A percentile compares a stretch with the other conserved stretches of the same genome.
phyloP scores from a whole-genome alignment of 2,888 invertebrate species.

The Mythimna vitellina region DNA sequence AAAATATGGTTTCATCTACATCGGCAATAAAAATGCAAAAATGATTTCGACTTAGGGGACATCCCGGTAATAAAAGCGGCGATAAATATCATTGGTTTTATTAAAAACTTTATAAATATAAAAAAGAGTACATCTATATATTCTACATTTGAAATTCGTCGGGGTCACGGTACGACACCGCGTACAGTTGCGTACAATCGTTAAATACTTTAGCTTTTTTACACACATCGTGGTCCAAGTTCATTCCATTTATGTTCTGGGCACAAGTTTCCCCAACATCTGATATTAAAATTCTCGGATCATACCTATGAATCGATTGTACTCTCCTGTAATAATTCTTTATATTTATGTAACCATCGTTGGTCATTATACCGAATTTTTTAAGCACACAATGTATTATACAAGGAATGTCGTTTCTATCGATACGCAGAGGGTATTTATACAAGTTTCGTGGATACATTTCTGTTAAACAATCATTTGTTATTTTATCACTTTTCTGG shows the following conservation, averaged over 20 bases:
- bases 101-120: constrained; percentile 65
- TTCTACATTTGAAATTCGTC: constrained; percentile 65
- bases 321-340: constrained; percentile 85
- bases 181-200: constrained; percentile 86
- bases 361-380: constrained; percentile 87
- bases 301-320: constrained; percentile 85
- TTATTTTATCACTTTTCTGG: constrained; percentile 81
- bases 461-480: constrained; percentile 82
- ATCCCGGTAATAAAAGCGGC: constrained; percentile 62
- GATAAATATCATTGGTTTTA: constrained; percentile 66
- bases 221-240: constrained; percentile 86
- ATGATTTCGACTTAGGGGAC: constrained; percentile 45
- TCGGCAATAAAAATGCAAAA: constrained; percentile 54
- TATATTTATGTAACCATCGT: constrained; percentile 84
- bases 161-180: constrained; percentile 80
- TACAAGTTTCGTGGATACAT: constrained; percentile 87
- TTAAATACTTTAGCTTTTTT: constrained; percentile 88
- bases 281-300: constrained; percentile 85
- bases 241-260: constrained; percentile 86
- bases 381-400: constrained; percentile 87
- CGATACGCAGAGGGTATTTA: constrained; percentile 83
- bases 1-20: constrained; percentile 61
- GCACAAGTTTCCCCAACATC: constrained; percentile 88
- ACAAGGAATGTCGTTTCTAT: constrained; percentile 85
- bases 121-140: constrained; percentile 34